These are phyloP conservation scores for Rattus norvegicus DNA, from an alignment of 2,113 vertebrate species.

Conservation along the genomic window GRCr8 NC_086039.1:113994001-113994500, in stretches of 20 bases:
- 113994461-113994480: background rate
- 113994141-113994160: background rate
- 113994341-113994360: too few species aligned
- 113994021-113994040: background rate
- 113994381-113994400: background rate
- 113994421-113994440: background rate
- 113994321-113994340: background rate
- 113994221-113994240: background rate
- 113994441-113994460: background rate
- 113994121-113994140: background rate
- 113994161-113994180: background rate
- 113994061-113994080: too few species aligned
- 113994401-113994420: background rate
- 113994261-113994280: constrained; percentile 12
- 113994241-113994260: background rate
- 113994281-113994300: background rate
- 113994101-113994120: background rate
- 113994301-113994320: background rate
- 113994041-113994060: background rate
- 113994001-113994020: background rate
- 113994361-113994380: background rate
- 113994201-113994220: background rate
- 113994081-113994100: too few species aligned
- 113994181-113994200: background rate
- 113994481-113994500: too few species aligned